phyloP scores from a whole-genome alignment of 2,797 vertebrate species.

The Silurus lanzhouensis region DNA sequence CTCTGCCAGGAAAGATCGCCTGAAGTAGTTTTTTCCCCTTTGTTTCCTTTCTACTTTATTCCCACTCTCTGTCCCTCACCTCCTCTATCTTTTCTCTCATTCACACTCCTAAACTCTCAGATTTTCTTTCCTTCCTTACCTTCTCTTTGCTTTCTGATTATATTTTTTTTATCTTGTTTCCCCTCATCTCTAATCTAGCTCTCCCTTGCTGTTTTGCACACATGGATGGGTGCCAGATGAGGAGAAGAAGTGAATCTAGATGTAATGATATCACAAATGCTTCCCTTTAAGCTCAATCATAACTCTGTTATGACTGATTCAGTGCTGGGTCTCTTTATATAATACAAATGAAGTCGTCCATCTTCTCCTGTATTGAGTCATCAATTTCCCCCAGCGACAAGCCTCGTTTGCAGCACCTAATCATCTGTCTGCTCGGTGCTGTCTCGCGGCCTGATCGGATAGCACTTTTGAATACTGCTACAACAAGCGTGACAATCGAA shows the following conservation, averaged over 20 bases:
- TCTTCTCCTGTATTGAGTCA: slow-evolving; percentile 95
- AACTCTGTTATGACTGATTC: slow-evolving; percentile 96
- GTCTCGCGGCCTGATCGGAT: slow-evolving; percentile 95
- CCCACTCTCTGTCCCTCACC: slow-evolving; percentile 24
- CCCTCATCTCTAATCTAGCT: slow-evolving; percentile 25
- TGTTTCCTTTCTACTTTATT: slow-evolving; percentile 48
- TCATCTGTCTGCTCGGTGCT: slow-evolving; percentile 92
- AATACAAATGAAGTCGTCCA: slow-evolving; percentile 95
- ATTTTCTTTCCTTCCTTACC: slow-evolving; percentile 8
- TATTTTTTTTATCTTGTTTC: slow-evolving; percentile 55
- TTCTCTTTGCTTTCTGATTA: neutral
- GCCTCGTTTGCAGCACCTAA: slow-evolving; percentile 96
- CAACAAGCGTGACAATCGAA: slow-evolving; percentile 89
- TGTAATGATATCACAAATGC: slow-evolving; percentile 98
- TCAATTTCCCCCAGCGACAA: slow-evolving; percentile 92
- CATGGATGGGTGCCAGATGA: slow-evolving; percentile 96
- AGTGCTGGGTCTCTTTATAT: slow-evolving; percentile 87
- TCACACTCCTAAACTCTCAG: slow-evolving; percentile 48
- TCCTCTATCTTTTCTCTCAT: slow-evolving; percentile 36
- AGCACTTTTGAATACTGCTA: slow-evolving; percentile 91
- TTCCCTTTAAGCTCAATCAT: slow-evolving; percentile 96
- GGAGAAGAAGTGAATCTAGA: slow-evolving; percentile 89
- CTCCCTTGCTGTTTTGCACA: slow-evolving; percentile 48
- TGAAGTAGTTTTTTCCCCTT: slow-evolving; percentile 78
- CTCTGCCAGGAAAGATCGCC: slow-evolving; percentile 91